Conservation (phyloP, 2,797 vertebrate species). For the Otolemur crassicaudatus region DNA sequence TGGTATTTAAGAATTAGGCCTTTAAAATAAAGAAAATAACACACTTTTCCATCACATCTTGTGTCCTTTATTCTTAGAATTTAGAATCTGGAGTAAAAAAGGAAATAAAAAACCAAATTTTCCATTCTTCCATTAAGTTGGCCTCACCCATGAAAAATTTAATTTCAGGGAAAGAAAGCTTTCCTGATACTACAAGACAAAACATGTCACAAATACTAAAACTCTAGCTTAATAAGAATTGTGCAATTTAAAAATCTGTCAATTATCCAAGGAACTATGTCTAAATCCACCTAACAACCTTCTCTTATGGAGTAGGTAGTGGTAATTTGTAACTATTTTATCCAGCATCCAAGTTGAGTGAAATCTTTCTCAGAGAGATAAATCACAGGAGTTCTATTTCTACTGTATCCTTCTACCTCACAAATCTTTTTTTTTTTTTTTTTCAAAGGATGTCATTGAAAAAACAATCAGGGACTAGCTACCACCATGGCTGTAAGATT, state of each 20-base stretch:
- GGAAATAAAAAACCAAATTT: background rate
- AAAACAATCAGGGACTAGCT: background rate
- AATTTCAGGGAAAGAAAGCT: background rate
- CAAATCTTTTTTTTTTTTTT: background rate
- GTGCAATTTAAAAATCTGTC: background rate
- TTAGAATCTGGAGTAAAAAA: conserved; percentile 18
- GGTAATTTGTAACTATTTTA: background rate
- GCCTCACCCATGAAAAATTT: conserved; percentile 30
- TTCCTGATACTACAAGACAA: conserved; percentile 25
- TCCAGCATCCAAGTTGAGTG: background rate
- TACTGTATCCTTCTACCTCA: background rate
- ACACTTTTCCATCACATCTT: background rate
- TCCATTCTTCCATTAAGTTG: conserved; percentile 28
- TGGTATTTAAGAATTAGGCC: background rate
- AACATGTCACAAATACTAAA: background rate
- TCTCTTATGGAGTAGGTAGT: background rate
- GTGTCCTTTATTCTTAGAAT: background rate
- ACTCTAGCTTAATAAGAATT: background rate
- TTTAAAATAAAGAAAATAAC: background rate
- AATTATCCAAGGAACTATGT: background rate
- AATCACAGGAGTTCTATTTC: background rate
- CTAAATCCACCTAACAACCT: background rate
- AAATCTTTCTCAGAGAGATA: background rate
- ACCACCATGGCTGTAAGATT: too few relatives aligned
- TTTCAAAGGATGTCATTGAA: background rate